Conservation (phyloP, 2,797 vertebrate genomes). For the Coendou prehensilis region DNA sequence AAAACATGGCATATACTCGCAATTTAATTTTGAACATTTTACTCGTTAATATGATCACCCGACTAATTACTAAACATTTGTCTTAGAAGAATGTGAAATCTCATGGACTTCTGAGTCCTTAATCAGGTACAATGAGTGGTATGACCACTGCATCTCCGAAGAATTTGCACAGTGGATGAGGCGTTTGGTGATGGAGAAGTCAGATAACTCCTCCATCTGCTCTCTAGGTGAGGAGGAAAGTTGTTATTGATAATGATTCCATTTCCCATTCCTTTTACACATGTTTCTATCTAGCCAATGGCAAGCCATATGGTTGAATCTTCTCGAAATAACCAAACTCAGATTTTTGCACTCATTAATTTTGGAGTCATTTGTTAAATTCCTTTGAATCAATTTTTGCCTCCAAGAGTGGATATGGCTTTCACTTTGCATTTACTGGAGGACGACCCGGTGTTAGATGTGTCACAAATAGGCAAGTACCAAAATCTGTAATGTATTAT, state of each 20-base stretch:
- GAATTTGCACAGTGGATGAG: not conserved
- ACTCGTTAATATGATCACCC: not conserved
- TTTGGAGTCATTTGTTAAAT: not conserved
- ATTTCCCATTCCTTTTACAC: not conserved
- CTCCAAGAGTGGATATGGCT: not conserved
- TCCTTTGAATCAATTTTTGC: not conserved
- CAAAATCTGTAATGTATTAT: not conserved
- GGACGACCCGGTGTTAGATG: not conserved
- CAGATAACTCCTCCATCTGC: not conserved
- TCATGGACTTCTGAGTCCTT: not conserved
- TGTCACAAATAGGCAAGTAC: not conserved
- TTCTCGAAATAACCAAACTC: conserved; percentile 41
- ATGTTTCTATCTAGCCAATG: not conserved
- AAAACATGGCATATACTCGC: not conserved
- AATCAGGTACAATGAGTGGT: not conserved
- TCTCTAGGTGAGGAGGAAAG: not conserved
- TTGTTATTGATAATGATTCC: not conserved
- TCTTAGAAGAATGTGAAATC: conserved; percentile 22
- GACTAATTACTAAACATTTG: conserved; percentile 14
- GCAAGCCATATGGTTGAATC: not conserved
- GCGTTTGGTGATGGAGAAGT: not conserved
- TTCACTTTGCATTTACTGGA: not conserved
- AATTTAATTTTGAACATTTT: conserved; percentile 19
- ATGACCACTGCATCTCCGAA: not conserved
- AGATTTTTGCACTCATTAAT: conserved; percentile 13